A percentile compares a stretch with the other conserved stretches of the same genome.
Conservation (phyloP, 30 jellyfish, hydroid and myxozoan species). For the Cassiopea xamachana region DNA sequence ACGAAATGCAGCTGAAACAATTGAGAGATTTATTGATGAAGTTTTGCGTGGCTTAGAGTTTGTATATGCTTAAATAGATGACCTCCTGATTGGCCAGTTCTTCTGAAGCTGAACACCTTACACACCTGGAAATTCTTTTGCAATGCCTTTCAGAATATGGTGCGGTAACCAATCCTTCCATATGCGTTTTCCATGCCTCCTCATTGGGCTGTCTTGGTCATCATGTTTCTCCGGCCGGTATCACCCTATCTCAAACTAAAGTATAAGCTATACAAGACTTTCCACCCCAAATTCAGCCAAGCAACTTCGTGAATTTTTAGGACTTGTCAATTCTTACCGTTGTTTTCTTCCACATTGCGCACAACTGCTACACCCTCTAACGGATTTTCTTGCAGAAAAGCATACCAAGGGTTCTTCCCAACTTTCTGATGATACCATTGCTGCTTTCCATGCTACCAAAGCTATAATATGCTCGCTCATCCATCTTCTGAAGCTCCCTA, state of each 20-base stretch:
- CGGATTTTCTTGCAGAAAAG: slow-evolving; percentile 15
- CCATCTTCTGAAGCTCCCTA: slow-evolving; percentile 47
- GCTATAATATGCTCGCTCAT: slow-evolving; percentile 33
- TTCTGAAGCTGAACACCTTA: slow-evolving; percentile 47
- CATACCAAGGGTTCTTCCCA: not conserved
- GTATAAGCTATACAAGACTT: slow-evolving; percentile 24
- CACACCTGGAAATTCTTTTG: slow-evolving; percentile 30
- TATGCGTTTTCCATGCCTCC: slow-evolving; percentile 5
- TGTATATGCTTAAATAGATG: slow-evolving; percentile 58
- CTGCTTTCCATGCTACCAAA: slow-evolving; percentile 29
- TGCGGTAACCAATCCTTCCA: slow-evolving; percentile 14
- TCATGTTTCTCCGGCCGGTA: slow-evolving; percentile 46
- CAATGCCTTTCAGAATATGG: slow-evolving; percentile 38
- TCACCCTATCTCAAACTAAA: slow-evolving; percentile 32
- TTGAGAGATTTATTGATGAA: slow-evolving; percentile 56
- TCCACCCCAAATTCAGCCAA: slow-evolving; percentile 22
- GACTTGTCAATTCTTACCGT: slow-evolving; percentile 60
- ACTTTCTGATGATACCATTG: slow-evolving; percentile 27
- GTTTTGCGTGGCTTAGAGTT: slow-evolving; percentile 53
- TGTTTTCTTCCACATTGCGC: slow-evolving; percentile 61
- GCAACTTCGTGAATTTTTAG: slow-evolving; percentile 58
- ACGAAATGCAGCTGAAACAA: slow-evolving; percentile 69
- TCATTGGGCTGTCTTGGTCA: slow-evolving; percentile 61
- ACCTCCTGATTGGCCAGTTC: slow-evolving; percentile 41
- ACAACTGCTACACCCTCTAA: slow-evolving; percentile 34